phyloP scores from a whole-genome alignment of 2,113 vertebrate species.

The Empidonax traillii region DNA sequence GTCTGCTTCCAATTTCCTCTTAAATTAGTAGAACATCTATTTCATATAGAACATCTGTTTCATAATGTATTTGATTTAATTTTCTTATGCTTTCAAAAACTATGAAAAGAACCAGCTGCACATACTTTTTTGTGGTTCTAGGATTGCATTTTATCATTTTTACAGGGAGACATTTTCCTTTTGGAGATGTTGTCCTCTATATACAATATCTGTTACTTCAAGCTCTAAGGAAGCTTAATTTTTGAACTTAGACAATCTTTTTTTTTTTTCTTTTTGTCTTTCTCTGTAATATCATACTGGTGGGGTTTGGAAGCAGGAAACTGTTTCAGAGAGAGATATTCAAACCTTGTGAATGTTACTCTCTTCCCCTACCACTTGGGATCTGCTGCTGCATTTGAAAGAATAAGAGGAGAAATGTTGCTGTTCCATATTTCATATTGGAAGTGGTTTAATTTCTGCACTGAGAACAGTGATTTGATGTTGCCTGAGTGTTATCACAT shows the following conservation, averaged over 20 bases:
- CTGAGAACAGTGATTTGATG: neutral
- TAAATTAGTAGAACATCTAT: constrained; percentile 47
- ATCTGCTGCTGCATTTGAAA: neutral
- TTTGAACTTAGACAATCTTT: neutral
- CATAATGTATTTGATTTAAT: neutral
- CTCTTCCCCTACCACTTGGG: neutral
- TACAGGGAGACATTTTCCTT: neutral
- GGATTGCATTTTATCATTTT: neutral
- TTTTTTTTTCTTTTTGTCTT: too few species aligned
- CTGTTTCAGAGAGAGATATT: neutral
- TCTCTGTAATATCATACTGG: neutral
- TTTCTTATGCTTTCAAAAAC: constrained; percentile 16
- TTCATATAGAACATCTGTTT: constrained; percentile 1
- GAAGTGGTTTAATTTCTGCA: neutral
- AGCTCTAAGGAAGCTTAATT: neutral
- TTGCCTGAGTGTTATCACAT: neutral
- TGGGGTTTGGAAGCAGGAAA: neutral
- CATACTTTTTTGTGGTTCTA: neutral
- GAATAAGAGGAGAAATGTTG: neutral
- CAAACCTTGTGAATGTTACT: neutral
- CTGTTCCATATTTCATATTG: neutral
- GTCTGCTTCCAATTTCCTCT: constrained; percentile 55
- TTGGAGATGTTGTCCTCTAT: neutral
- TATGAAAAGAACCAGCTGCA: neutral
- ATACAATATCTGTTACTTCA: neutral